Percentiles rank a stretch among this genome's conserved stretches.
These are phyloP conservation scores for Ecdyonurus torrentis DNA, from an alignment of 2,888 invertebrate genomes.

Conservation along the genomic window DNA sequence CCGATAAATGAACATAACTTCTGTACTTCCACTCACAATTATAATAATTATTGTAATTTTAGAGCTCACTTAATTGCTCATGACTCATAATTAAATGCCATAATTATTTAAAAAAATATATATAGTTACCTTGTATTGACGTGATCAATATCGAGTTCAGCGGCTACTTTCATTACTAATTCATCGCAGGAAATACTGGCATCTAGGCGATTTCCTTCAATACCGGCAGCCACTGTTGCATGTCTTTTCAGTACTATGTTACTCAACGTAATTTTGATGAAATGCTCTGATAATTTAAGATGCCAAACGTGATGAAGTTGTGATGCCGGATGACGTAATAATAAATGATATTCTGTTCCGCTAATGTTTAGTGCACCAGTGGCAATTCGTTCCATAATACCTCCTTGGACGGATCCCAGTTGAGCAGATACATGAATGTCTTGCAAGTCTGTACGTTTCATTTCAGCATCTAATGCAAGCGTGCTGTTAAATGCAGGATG, in stretches of 20 bases:
- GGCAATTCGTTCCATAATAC: not conserved
- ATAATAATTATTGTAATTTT: too few species aligned
- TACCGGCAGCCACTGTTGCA: too few species aligned
- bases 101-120: too few species aligned
- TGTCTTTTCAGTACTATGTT: too few species aligned
- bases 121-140: not conserved
- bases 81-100: too few species aligned
- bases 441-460: not conserved
- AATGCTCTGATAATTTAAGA: too few species aligned
- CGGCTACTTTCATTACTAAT: not conserved
- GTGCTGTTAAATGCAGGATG: not conserved
- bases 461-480: not conserved
- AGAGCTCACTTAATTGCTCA: too few species aligned
- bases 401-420: not conserved
- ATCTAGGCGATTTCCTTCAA: not conserved
- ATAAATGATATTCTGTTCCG: not conserved
- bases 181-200: not conserved
- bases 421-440: not conserved
- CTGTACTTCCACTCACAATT: too few species aligned
- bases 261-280: too few species aligned
- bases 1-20: too few species aligned
- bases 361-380: not conserved
- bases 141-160: not conserved
- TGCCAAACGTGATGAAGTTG: not conserved
- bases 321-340: not conserved